Evolutionary conservation across 2,113 vertebrate species (phyloP).

Genomic region (Pseudorectes ferrugineus): DNA sequence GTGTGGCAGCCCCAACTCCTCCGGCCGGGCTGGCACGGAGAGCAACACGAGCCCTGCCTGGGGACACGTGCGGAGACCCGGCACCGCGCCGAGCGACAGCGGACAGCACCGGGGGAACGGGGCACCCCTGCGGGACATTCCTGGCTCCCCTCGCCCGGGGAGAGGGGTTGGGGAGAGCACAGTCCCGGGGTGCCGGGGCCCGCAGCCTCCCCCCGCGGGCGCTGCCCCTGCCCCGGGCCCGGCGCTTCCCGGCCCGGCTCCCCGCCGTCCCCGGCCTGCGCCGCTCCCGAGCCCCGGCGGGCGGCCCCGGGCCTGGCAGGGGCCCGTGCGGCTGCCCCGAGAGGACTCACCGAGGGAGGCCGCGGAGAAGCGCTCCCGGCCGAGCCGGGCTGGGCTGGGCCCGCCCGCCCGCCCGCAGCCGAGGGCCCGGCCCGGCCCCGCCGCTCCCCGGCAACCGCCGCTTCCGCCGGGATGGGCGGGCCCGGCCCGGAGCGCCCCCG

Average conservation of each 20-base stretch:
- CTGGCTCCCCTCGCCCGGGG: rapidly evolving
- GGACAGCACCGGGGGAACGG: not conserved
- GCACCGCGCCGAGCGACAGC: not conserved
- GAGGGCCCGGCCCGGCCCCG: too few species aligned
- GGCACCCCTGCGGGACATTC: not conserved
- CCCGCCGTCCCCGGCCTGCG: too few species aligned
- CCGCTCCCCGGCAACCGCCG: too few species aligned
- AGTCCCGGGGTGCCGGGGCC: not conserved
- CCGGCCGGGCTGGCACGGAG: rapidly evolving
- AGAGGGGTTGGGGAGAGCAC: not conserved
- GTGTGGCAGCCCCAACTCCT: rapidly evolving
- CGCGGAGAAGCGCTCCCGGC: not conserved
- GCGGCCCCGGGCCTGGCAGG: too few species aligned
- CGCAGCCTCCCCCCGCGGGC: not conserved
- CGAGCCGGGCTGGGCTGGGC: too few species aligned
- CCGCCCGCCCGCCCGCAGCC: too few species aligned
- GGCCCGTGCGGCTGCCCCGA: too few species aligned
- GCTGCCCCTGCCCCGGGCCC: not conserved
- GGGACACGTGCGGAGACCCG: rapidly evolving
- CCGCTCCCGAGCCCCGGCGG: too few species aligned
- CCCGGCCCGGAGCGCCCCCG: too few species aligned
- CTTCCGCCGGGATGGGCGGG: too few species aligned
- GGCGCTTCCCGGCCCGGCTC: not conserved
- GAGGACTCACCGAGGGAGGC: too few species aligned
- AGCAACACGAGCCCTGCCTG: rapidly evolving